phyloP scores from a whole-genome alignment of 2,888 invertebrate genomes.

The Dysmachus trigonus region DNA sequence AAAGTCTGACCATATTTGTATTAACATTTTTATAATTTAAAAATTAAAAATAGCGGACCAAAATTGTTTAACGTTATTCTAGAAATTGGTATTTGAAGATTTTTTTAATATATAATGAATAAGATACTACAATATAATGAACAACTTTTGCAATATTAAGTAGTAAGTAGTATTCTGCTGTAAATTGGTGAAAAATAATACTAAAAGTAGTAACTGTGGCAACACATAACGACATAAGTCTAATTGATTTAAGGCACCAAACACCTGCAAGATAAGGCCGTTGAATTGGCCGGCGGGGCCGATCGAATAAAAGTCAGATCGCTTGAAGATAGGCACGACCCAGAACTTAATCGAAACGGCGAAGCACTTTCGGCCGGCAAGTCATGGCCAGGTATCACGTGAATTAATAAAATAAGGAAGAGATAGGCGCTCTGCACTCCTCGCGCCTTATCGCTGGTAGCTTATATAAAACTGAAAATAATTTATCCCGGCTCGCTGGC shows the following conservation, averaged over 20 bases:
- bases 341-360: conserved; percentile 5
- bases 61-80: too few relatives aligned
- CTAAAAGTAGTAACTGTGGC: neutral
- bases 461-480: conserved; percentile 33
- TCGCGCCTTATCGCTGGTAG: conserved; percentile 25
- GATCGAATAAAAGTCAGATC: neutral
- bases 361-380: neutral
- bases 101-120: too few relatives aligned
- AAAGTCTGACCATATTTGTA: too few relatives aligned
- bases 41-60: too few relatives aligned
- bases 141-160: too few relatives aligned
- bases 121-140: too few relatives aligned
- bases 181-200: too few relatives aligned
- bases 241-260: neutral
- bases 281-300: neutral
- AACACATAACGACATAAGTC: neutral
- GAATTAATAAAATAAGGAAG: conserved; percentile 38
- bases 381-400: conserved; percentile 13
- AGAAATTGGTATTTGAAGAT: too few relatives aligned
- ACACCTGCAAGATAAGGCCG: neutral
- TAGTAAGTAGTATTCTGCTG: too few relatives aligned
- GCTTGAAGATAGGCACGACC: neutral
- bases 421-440: conserved; percentile 29
- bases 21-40: too few relatives aligned
- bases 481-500: conserved; percentile 10